phyloP scores from a whole-genome alignment of 2,113 vertebrate genomes.

The Microtus ochrogaster region DNA sequence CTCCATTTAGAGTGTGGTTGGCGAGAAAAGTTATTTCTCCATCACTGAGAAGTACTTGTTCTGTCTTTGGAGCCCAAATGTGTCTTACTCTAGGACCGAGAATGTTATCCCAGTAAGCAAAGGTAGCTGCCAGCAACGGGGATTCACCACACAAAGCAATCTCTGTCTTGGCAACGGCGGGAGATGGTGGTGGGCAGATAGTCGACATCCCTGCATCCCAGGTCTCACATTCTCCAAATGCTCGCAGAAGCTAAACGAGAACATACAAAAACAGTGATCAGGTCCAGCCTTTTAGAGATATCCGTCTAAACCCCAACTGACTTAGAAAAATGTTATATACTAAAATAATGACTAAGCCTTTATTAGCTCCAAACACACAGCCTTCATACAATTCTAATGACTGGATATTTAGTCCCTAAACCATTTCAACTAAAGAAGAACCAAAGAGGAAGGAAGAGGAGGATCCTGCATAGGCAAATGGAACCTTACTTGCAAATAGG shows the following conservation, averaged over 20 bases:
- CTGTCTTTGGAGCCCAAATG: constrained; percentile 95
- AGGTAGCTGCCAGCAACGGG: constrained; percentile 96
- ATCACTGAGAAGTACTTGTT: constrained; percentile 93
- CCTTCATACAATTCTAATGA: not conserved
- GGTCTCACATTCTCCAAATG: constrained; percentile 12
- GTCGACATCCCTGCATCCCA: constrained; percentile 90
- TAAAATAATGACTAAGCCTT: not conserved
- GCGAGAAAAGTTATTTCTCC: constrained; percentile 98
- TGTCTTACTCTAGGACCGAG: constrained; percentile 96
- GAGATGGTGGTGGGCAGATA: constrained; percentile 96
- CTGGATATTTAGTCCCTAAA: constrained; percentile 22
- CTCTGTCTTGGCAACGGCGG: constrained; percentile 97
- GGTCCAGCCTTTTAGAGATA: constrained; percentile 15
- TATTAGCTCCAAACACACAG: not conserved
- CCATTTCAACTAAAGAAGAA: not conserved
- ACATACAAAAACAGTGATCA: constrained; percentile 50
- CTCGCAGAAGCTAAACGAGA: constrained; percentile 73
- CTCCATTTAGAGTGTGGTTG: constrained; percentile 98
- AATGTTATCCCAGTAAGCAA: constrained; percentile 99
- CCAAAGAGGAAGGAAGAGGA: not conserved
- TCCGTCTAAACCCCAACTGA: not conserved
- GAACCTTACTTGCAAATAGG: constrained; percentile 27
- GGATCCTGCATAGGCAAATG: not conserved
- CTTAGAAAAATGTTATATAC: not conserved
- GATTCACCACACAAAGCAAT: constrained; percentile 93